These are phyloP conservation scores for Pristionchus arcanus DNA, from an alignment of 2,888 invertebrate species.

Conservation along the genomic window DNA sequence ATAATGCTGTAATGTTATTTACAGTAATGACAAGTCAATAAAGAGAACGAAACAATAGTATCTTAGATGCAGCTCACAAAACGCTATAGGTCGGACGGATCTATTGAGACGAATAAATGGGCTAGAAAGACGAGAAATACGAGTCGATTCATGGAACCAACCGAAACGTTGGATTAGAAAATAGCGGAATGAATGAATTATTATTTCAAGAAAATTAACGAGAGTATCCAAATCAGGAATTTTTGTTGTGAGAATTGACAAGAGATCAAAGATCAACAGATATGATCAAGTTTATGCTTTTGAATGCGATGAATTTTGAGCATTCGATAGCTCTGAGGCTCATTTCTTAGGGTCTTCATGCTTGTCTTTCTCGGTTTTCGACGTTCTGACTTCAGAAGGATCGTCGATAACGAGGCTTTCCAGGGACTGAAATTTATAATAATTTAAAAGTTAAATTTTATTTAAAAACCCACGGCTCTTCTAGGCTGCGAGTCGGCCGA, in stretches of 20 bases:
- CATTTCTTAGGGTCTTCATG: neutral
- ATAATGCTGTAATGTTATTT: no score
- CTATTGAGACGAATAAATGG: neutral
- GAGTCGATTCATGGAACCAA: neutral
- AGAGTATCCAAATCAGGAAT: no score
- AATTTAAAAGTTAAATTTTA: neutral
- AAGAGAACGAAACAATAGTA: no score
- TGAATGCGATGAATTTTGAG: neutral
- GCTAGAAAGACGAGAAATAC: neutral
- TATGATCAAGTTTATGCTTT: slow-evolving; percentile 40
- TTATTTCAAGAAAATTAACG: no score
- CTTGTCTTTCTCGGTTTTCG: neutral
- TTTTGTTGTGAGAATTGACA: no score
- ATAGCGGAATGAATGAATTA: neutral
- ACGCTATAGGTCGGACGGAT: neutral
- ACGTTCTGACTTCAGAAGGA: neutral
- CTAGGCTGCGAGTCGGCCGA: neutral
- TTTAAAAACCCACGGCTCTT: neutral
- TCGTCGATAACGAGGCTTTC: neutral
- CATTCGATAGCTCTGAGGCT: neutral
- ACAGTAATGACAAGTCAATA: no score
- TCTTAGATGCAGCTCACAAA: no score
- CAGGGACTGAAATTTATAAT: neutral
- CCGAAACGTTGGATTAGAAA: neutral
- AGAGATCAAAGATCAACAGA: neutral